Evolutionary conservation across 2,888 invertebrate species (phyloP).

Genomic region (Strigamia crassipes): DNA sequence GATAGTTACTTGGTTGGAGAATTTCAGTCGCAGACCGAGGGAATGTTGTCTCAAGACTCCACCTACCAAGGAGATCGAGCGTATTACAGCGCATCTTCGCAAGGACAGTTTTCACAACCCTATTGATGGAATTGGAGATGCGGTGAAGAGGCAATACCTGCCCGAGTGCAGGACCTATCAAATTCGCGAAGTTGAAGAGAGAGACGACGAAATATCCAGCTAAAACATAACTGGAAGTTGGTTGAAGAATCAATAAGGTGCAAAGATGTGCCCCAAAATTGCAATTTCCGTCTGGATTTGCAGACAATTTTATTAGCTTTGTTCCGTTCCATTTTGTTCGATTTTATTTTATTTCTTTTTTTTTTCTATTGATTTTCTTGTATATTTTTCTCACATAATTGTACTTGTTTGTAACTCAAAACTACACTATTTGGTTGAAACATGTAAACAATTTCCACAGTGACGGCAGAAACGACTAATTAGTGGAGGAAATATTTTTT

Average conservation of each 20-base stretch:
- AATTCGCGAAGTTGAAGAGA: conserved; percentile 18
- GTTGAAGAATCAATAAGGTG: conserved; percentile 3
- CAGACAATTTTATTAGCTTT: conserved; percentile 13
- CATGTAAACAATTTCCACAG: too few species aligned
- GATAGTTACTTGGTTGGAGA: conserved; percentile 81
- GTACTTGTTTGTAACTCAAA: too few species aligned
- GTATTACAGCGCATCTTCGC: conserved; percentile 59
- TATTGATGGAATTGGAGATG: conserved; percentile 55
- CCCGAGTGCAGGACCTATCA: conserved; percentile 44
- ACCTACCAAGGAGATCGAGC: conserved; percentile 72
- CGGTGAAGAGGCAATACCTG: conserved; percentile 48
- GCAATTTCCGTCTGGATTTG: conserved; percentile 2
- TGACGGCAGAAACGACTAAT: too few species aligned
- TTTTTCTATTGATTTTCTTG: background rate
- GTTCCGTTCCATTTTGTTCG: background rate
- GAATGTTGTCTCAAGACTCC: conserved; percentile 89
- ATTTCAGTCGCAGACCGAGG: conserved; percentile 92
- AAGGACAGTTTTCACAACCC: conserved; percentile 59
- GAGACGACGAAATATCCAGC: background rate
- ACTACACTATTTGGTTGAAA: too few species aligned
- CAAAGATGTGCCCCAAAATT: background rate
- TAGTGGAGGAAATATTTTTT: background rate
- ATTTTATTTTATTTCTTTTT: background rate
- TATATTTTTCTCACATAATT: background rate
- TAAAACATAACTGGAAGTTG: conserved; percentile 28